phyloP scores from a whole-genome alignment of 2,797 vertebrate species.

The Crenichthys baileyi region DNA sequence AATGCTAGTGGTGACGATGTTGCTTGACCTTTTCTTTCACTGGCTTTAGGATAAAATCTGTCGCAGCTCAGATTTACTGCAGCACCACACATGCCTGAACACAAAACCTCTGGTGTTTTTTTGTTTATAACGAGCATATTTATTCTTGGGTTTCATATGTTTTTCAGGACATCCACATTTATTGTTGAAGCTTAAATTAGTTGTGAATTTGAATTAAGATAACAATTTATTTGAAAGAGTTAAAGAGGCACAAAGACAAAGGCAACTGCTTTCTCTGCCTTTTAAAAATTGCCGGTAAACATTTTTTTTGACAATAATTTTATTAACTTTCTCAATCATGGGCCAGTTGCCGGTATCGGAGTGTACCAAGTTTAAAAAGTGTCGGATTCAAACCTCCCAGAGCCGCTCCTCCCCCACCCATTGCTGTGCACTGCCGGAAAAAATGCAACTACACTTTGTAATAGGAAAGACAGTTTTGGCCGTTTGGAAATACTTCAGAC shows the following conservation, averaged over 20 bases:
- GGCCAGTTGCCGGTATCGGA: background rate
- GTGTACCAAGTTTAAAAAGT: background rate
- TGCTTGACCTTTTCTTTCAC: constrained; percentile 11
- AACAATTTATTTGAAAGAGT: constrained; percentile 11
- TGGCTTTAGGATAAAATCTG: constrained; percentile 18
- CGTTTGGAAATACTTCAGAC: too few species aligned
- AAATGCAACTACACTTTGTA: background rate
- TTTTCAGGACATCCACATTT: constrained; percentile 18
- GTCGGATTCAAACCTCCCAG: background rate
- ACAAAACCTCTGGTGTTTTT: background rate
- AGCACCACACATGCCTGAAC: constrained; percentile 3
- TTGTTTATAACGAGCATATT: constrained; percentile 9
- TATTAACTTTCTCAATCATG: background rate
- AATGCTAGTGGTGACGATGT: constrained; percentile 5
- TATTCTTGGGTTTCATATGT: background rate
- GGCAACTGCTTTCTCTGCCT: background rate
- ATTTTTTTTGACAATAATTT: background rate
- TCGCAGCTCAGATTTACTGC: background rate
- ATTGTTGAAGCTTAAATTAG: background rate
- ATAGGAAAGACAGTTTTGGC: too few species aligned
- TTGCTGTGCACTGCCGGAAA: background rate
- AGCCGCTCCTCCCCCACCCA: background rate
- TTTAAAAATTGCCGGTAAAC: background rate
- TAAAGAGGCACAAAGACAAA: background rate
- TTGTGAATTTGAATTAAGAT: constrained; percentile 3